Evolutionary conservation across 2,113 vertebrate species (phyloP).

Genomic region (Melozone crissalis): DNA sequence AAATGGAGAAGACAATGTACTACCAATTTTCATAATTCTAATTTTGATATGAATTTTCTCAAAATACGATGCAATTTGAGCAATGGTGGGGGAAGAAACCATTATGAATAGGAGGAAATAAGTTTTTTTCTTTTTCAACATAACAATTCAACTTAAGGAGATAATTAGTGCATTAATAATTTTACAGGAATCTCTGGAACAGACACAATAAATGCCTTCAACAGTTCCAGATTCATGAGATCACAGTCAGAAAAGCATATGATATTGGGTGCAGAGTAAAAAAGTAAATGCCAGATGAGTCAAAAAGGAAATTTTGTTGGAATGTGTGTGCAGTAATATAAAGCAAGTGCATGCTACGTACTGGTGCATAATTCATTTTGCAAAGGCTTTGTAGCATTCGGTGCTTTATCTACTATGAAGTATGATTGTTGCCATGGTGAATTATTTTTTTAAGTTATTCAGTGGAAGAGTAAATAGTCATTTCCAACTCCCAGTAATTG

Average conservation of each 20-base stretch:
- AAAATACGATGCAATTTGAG: background rate
- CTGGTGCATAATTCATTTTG: constrained; percentile 45
- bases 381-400: constrained; percentile 61
- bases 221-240: background rate
- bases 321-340: background rate
- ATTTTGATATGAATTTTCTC: background rate
- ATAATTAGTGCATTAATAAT: background rate
- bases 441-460: constrained; percentile 73
- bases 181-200: background rate
- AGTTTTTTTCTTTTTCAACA: background rate
- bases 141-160: background rate
- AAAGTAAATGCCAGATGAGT: constrained; percentile 12
- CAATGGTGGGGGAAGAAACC: background rate
- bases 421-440: constrained; percentile 80
- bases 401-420: constrained; percentile 69
- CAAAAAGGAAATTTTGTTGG: constrained; percentile 10
- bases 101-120: background rate
- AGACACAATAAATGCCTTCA: background rate
- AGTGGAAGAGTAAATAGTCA: constrained; percentile 74
- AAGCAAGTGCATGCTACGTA: constrained; percentile 1
- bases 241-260: background rate
- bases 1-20: background rate
- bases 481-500: constrained; percentile 70
- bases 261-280: background rate
- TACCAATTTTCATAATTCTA: background rate